Evolutionary conservation across 2,113 vertebrate species (phyloP).

Genomic region (Tragelaphus strepsiceros): DNA sequence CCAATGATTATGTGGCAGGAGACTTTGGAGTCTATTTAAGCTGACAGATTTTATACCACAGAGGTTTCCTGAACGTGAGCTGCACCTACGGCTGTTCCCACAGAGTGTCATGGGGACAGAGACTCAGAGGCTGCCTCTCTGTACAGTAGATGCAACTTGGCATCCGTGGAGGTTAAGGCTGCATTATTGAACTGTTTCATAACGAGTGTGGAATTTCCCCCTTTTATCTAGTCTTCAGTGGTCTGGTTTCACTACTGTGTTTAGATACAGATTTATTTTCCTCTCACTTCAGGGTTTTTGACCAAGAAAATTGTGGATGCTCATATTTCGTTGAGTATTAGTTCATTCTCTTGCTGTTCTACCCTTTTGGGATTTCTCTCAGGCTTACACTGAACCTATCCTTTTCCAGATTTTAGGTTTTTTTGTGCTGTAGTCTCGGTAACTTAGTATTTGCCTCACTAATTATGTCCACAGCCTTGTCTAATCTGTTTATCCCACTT

Average conservation of each 20-base stretch:
- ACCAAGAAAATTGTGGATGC: not conserved
- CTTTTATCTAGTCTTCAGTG: not conserved
- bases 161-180: rapidly evolving
- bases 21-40: not conserved
- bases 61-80: not conserved
- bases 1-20: not conserved
- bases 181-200: not conserved
- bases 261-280: not conserved
- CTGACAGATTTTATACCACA: not conserved
- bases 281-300: not conserved
- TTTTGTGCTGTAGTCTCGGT: not conserved
- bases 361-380: not conserved
- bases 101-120: rapidly evolving
- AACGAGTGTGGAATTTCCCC: not conserved
- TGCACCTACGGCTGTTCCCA: rapidly evolving
- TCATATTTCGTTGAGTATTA: not conserved
- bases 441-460: not conserved
- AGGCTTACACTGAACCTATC: not conserved
- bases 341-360: not conserved
- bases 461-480: not conserved
- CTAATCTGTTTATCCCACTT: not conserved
- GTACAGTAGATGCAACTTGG: rapidly evolving
- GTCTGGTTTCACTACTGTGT: not conserved
- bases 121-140: not conserved
- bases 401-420: not conserved